A percentile compares a stretch with the other conserved stretches of the same genome.
Conservation (phyloP, 2,888 invertebrate genomes). For the Axea sp. region DNA sequence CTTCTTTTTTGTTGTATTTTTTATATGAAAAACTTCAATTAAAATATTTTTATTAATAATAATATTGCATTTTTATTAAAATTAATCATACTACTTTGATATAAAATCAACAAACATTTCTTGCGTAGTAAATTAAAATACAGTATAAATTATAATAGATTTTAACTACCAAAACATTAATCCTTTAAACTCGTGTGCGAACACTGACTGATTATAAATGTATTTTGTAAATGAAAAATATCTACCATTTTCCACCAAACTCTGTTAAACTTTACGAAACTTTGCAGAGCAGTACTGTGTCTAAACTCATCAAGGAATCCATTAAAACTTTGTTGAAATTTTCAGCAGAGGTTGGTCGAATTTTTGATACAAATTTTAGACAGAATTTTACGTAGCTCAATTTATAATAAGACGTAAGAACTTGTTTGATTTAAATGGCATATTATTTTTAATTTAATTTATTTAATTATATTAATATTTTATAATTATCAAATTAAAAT, state of each 20-base stretch:
- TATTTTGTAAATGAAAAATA: slow-evolving; percentile 46
- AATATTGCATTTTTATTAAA: no score
- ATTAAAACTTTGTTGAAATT: slow-evolving; percentile 58
- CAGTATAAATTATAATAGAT: no score
- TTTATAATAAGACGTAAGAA: slow-evolving; percentile 2
- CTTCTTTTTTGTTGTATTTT: no score
- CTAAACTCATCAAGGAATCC: slow-evolving; percentile 59
- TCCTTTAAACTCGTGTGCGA: no score
- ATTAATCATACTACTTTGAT: no score
- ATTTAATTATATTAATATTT: no score
- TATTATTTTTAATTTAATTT: neutral
- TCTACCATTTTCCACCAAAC: slow-evolving; percentile 43
- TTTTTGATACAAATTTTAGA: slow-evolving; percentile 50
- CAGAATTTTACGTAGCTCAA: slow-evolving; percentile 34
- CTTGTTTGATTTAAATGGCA: slow-evolving; percentile 9
- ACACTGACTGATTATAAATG: slow-evolving; percentile 54
- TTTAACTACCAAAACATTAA: no score
- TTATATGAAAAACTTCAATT: no score
- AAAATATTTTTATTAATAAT: no score
- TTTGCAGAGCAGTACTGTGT: slow-evolving; percentile 39
- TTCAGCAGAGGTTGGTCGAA: slow-evolving; percentile 42
- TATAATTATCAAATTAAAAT: no score
- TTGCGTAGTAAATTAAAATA: no score
- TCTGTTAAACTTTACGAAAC: slow-evolving; percentile 50
- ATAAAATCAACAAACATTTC: no score